Evolutionary conservation across 2,113 vertebrate species (phyloP).

Genomic region (Coryphaenoides rupestris): DNA sequence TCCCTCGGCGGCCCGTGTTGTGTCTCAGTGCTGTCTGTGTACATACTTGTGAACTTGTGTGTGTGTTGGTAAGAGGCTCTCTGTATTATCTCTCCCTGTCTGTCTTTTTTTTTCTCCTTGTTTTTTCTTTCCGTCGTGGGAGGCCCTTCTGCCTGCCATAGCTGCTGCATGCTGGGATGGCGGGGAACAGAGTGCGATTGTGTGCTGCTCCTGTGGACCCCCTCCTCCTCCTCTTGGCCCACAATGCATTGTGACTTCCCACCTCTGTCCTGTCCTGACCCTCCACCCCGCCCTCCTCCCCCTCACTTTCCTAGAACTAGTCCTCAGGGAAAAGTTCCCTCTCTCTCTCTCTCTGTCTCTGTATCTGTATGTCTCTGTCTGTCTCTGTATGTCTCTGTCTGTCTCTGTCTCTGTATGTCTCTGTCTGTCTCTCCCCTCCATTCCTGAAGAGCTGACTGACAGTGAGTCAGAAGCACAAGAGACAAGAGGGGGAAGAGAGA

Average conservation of each 20-base stretch:
- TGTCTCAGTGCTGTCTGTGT: conserved; percentile 24
- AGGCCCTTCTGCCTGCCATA: conserved; percentile 10
- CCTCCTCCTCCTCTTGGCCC: conserved; percentile 24
- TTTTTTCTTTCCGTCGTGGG: conserved; percentile 20
- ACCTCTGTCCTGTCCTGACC: conserved; percentile 37
- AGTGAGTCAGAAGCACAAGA: too few species aligned
- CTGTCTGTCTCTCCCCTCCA: conserved; percentile 32
- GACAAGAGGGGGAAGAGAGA: too few species aligned
- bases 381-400: too few species aligned
- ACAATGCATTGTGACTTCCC: conserved; percentile 41
- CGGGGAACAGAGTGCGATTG: conserved; percentile 32
- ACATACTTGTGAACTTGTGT: background rate
- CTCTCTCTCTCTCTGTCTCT: conserved; percentile 18
- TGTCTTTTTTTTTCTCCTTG: background rate
- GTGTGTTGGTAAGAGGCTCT: background rate
- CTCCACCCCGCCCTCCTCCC: conserved; percentile 20
- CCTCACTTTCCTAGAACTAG: background rate
- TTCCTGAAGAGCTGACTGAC: conserved; percentile 30
- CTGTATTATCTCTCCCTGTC: background rate
- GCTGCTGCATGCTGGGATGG: conserved; percentile 41
- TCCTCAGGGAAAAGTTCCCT: too few species aligned
- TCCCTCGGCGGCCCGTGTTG: conserved; percentile 17
- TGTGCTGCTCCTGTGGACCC: background rate
- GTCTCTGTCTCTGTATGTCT: too few species aligned
- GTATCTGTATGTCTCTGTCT: too few species aligned